Conservation (phyloP, 2,888 invertebrate species). For the Andrena bucephala region DNA sequence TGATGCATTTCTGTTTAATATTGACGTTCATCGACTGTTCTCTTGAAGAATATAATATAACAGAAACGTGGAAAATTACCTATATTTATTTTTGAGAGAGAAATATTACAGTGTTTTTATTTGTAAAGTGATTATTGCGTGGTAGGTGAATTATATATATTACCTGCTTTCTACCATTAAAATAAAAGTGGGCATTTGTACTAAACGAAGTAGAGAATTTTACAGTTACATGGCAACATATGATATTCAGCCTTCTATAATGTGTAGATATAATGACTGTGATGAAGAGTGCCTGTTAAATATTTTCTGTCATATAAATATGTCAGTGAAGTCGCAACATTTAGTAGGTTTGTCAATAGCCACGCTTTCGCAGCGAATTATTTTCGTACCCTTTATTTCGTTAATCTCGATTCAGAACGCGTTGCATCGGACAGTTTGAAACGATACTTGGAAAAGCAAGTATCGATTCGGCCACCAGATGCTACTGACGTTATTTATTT, state of each 20-base stretch:
- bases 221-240: too few relatives aligned
- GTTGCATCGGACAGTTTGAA: conserved; percentile 39
- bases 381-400: conserved; percentile 33
- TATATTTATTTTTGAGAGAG: too few relatives aligned
- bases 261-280: not conserved
- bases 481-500: conserved; percentile 70
- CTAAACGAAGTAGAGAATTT: too few relatives aligned
- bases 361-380: not conserved
- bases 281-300: not conserved
- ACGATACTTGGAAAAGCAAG: conserved; percentile 41
- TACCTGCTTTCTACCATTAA: too few relatives aligned
- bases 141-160: too few relatives aligned
- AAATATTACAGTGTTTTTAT: too few relatives aligned
- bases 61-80: too few relatives aligned
- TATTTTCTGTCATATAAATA: not conserved
- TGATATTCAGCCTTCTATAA: too few relatives aligned
- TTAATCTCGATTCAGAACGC: conserved; percentile 22
- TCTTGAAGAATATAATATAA: too few relatives aligned
- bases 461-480: conserved; percentile 68
- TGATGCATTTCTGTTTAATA: not conserved
- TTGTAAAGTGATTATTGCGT: too few relatives aligned
- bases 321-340: not conserved
- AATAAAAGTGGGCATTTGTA: too few relatives aligned
- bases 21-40: not conserved
- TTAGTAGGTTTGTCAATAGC: not conserved